phyloP scores from a whole-genome alignment of 2,888 invertebrate genomes.

The Chouioia cunea region DNA sequence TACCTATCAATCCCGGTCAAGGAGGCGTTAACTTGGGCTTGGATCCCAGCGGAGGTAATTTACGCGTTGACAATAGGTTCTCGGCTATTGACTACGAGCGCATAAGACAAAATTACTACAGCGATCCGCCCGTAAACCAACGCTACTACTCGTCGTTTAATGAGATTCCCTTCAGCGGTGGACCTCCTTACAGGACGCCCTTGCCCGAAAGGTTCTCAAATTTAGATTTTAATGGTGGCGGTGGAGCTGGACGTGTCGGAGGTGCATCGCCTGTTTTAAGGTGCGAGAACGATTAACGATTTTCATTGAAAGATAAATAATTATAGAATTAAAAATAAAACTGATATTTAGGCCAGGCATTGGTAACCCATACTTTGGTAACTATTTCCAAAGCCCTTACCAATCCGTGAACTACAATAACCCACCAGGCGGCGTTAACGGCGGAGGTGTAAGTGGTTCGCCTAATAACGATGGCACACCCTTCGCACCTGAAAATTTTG shows the following conservation, averaged over 20 bases:
- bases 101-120: constrained; percentile 43
- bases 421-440: constrained; percentile 1
- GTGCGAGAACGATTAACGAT: too few species aligned
- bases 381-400: constrained; percentile 35
- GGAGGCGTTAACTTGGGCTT: background rate
- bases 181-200: constrained; percentile 33
- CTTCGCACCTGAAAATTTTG: constrained; percentile 25
- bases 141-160: constrained; percentile 34
- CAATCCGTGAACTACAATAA: constrained; percentile 32
- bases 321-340: background rate
- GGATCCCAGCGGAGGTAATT: constrained; percentile 2
- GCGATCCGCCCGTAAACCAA: constrained; percentile 32
- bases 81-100: constrained; percentile 41
- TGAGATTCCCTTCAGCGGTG: constrained; percentile 29
- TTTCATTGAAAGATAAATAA: background rate
- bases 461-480: background rate
- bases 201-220: constrained; percentile 20
- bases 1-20: constrained; percentile 1
- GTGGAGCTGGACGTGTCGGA: background rate
- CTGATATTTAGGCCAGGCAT: constrained; percentile 12
- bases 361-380: constrained; percentile 26
- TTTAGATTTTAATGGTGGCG: constrained; percentile 20
- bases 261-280: too few species aligned
- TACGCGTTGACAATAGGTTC: constrained; percentile 36
- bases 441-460: background rate